Evolutionary conservation across 2,888 invertebrate genomes (phyloP).

Genomic region (Taphrorychus bicolor): DNA sequence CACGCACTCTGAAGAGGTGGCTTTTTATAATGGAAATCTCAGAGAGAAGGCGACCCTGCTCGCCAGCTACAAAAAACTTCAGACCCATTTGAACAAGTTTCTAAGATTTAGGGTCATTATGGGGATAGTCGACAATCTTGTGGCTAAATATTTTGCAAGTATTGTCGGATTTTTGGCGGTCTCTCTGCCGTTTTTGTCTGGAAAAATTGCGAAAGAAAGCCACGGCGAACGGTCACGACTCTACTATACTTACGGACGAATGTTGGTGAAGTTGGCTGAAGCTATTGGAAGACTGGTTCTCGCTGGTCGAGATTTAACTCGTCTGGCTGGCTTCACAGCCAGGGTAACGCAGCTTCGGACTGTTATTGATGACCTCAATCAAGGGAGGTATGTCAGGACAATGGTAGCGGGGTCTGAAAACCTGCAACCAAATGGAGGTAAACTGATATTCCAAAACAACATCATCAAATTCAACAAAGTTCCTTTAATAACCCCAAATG

Average conservation of each 20-base stretch:
- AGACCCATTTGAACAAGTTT: constrained; percentile 83
- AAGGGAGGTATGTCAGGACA: constrained; percentile 74
- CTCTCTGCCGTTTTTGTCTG: constrained; percentile 89
- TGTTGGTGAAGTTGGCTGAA: constrained; percentile 95
- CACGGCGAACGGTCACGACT: constrained; percentile 76
- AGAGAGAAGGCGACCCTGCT: constrained; percentile 88
- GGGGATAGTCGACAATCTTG: constrained; percentile 95
- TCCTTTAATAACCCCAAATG: constrained; percentile 96
- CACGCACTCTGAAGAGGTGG: constrained; percentile 95
- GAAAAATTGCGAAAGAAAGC: constrained; percentile 65
- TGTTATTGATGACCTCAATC: constrained; percentile 84
- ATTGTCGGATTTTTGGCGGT: constrained; percentile 96
- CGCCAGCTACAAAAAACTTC: constrained; percentile 88
- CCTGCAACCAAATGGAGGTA: constrained; percentile 74
- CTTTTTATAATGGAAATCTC: constrained; percentile 81
- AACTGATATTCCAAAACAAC: constrained; percentile 84
- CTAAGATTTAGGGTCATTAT: constrained; percentile 88
- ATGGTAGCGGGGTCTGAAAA: constrained; percentile 66
- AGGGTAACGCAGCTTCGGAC: constrained; percentile 88
- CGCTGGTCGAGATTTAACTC: constrained; percentile 93
- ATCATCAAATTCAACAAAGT: constrained; percentile 91
- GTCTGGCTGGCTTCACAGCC: constrained; percentile 92
- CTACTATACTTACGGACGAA: constrained; percentile 96
- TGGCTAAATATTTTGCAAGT: constrained; percentile 97
- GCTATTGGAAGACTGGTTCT: constrained; percentile 95